Base-by-base conservation (phyloP, 2,888 invertebrate species). In the Drosophila rellima region DNA sequence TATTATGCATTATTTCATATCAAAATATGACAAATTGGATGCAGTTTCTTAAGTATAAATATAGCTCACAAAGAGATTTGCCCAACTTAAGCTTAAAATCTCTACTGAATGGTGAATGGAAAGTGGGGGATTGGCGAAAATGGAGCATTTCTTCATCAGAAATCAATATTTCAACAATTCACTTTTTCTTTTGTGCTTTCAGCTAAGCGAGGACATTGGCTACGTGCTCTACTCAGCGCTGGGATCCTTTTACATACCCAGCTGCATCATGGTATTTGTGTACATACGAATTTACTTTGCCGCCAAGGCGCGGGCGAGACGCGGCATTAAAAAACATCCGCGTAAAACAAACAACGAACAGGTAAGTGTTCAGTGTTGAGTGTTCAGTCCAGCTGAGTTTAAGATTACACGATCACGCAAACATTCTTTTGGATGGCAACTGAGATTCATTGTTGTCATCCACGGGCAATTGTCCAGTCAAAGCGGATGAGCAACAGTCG, bases 251-350 rank as follows among this genome's bases (percentile, higher is more conserved):
- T 99, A 98, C 95, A 98, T 99, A 92, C 99, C 99, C 72, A 98
- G 98, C 91, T 97, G 98, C 93, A 98, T 99, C 92, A 99, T 99
- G 99, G 98, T 99, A 91, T 98, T 99, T 94, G 99, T 99, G 74
- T 99, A 99, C 94, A 98, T 98, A 93, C 95, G 98, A 93, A 99
- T 99, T 94, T 99, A 98, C 94, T 97, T 95, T 93, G 98, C 98
- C 40, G 98, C 99, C 54, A 97, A 98, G 92, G 97, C 97, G 56
- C 93, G 98, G 54, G 98, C 98, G 80, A 94, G 98, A 73, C 94
- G 98, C 59, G 97, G 97, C 62, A 97, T 97, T 79, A 94, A 96
- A 89, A 97, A 97, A 91, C 95, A 95, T 81, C 96, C 96, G 26
- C 94, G 96, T 82, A 93, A 93, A 91, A 85, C 90, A 80, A 91